phyloP scores from a whole-genome alignment of 2,113 vertebrate genomes.

The Gavia stellata region DNA sequence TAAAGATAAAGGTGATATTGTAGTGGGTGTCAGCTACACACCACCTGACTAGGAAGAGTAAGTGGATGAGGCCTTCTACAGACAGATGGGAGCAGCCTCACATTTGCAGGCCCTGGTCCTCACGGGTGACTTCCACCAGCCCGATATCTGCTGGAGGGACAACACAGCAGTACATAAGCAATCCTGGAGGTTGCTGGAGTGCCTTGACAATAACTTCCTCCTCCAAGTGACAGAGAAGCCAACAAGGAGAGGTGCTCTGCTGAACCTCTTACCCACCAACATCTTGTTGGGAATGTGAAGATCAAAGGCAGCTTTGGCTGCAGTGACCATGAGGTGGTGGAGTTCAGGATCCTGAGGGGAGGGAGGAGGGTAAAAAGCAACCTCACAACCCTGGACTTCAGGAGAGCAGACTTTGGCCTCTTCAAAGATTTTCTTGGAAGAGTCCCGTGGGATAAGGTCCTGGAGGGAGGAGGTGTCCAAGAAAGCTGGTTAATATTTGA shows the following conservation, averaged over 20 bases:
- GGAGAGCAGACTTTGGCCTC: background rate
- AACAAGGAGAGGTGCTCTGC: background rate
- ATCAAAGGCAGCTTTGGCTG: background rate
- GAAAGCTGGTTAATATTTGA: background rate
- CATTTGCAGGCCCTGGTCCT: background rate
- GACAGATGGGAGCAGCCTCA: background rate
- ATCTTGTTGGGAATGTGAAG: background rate
- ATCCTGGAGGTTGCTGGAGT: background rate
- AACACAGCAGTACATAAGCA: background rate
- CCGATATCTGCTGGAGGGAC: background rate
- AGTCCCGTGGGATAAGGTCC: background rate
- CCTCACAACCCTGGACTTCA: background rate
- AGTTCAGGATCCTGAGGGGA: background rate
- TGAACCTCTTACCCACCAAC: background rate
- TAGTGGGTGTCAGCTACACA: background rate
- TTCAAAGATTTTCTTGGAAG: background rate
- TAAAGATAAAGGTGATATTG: background rate
- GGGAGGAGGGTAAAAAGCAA: background rate
- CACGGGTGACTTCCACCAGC: background rate
- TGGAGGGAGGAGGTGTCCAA: background rate
- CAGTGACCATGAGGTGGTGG: background rate
- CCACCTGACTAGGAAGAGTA: background rate
- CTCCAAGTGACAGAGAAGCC: background rate
- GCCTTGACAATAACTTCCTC: background rate
- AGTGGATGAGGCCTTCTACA: background rate